Conservation (phyloP, 2,113 vertebrate species). For the Ramphastos sulfuratus region DNA sequence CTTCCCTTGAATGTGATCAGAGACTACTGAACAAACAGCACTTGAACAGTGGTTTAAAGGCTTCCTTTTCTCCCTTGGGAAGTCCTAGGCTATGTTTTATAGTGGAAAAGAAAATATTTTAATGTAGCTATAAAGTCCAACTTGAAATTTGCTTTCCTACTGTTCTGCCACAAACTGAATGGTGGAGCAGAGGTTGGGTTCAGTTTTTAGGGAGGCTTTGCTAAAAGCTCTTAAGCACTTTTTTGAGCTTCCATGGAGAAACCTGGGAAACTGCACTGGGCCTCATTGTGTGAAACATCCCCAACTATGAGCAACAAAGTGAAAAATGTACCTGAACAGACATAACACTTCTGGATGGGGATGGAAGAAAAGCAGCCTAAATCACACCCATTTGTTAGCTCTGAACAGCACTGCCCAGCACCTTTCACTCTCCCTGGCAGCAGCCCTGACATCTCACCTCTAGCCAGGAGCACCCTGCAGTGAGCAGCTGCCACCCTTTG, state of each 20-base stretch:
- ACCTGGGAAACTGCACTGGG: constrained; percentile 1
- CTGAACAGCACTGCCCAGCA: not conserved
- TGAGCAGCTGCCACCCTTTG: not conserved
- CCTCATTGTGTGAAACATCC: constrained; percentile 29
- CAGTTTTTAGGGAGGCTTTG: not conserved
- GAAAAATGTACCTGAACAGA: constrained; percentile 17
- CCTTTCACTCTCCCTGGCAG: not conserved
- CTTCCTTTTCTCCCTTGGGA: not conserved
- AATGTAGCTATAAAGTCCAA: not conserved
- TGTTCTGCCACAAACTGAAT: not conserved
- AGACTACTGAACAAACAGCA: not conserved
- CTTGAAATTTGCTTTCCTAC: not conserved
- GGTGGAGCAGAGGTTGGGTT: not conserved
- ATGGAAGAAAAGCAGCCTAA: constrained; percentile 27
- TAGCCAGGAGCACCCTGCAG: not conserved
- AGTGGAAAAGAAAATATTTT: not conserved
- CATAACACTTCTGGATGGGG: not conserved
- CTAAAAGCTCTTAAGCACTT: not conserved
- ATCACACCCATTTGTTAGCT: constrained; percentile 10
- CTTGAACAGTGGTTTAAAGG: not conserved
- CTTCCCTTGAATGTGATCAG: not conserved
- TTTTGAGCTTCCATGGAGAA: constrained; percentile 21
- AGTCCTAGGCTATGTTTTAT: not conserved
- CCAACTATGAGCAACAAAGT: constrained; percentile 28
- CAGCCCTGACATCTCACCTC: not conserved